Conservation (phyloP, 2,113 vertebrate genomes). For the Pagrus major region DNA sequence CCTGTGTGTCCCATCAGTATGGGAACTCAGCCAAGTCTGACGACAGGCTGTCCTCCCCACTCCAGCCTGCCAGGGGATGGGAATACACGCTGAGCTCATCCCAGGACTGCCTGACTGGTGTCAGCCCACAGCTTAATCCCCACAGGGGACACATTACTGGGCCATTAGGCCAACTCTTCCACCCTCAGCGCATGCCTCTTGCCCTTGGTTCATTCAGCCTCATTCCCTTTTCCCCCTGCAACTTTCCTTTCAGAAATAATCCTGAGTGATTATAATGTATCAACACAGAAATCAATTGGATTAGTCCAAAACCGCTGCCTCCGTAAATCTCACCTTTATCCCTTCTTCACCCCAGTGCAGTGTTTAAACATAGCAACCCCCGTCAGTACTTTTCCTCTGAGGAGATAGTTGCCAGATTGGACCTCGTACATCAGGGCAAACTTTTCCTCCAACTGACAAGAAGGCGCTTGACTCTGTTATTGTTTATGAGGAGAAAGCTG, state of each 20-base stretch:
- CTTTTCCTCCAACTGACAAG: conserved; percentile 62
- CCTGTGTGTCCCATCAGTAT: conserved; percentile 12
- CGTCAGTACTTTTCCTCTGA: conserved; percentile 62
- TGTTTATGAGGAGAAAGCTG: conserved; percentile 77
- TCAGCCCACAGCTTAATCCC: conserved; percentile 53
- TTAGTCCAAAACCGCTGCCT: conserved; percentile 45
- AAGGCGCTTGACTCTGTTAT: conserved; percentile 75
- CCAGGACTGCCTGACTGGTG: conserved; percentile 52
- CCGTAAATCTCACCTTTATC: conserved; percentile 63
- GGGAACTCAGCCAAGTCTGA: conserved; percentile 29
- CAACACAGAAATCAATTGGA: conserved; percentile 63
- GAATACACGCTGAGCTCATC: conserved; percentile 75
- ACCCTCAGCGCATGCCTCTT: conserved; percentile 20
- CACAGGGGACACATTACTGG: conserved; percentile 58
- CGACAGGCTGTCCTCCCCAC: conserved; percentile 39
- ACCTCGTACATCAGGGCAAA: conserved; percentile 62
- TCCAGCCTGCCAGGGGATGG: conserved; percentile 53
- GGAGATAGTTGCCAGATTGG: conserved; percentile 60
- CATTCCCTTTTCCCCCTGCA: background rate
- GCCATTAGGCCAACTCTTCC: conserved; percentile 55
- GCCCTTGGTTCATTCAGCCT: conserved; percentile 32
- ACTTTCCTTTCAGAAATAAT: conserved; percentile 57
- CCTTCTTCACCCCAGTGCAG: conserved; percentile 22
- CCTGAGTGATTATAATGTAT: conserved; percentile 56
- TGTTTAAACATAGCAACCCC: conserved; percentile 34